Evolutionary conservation across 2,888 invertebrate species (phyloP).

Genomic region (Lithophane leautieri): DNA sequence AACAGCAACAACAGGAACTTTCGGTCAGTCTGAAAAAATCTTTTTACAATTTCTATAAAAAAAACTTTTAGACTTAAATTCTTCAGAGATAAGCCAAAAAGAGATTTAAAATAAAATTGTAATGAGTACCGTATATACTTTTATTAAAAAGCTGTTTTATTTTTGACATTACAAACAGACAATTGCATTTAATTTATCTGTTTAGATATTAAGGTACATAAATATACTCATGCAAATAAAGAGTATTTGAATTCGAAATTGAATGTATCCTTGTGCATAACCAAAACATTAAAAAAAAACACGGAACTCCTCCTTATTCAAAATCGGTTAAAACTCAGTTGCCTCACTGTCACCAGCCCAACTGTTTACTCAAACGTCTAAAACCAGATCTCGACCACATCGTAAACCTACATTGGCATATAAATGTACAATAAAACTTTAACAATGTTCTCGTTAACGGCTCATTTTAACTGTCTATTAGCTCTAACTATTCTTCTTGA

Average conservation of each 20-base stretch:
- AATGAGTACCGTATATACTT: too few relatives aligned
- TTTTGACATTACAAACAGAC: too few relatives aligned
- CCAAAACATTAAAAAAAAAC: background rate
- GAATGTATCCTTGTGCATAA: too few relatives aligned
- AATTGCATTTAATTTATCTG: too few relatives aligned
- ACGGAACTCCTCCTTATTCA: background rate
- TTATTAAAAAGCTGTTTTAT: too few relatives aligned
- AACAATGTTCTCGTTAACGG: constrained; percentile 68
- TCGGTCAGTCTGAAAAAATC: background rate
- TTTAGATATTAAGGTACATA: too few relatives aligned
- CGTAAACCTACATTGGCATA: constrained; percentile 68
- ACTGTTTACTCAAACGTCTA: constrained; percentile 32
- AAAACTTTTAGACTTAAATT: too few relatives aligned
- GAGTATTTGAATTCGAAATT: background rate
- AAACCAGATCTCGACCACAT: constrained; percentile 52
- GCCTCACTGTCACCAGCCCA: background rate
- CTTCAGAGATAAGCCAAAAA: too few relatives aligned
- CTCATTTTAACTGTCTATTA: constrained; percentile 68
- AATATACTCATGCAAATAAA: background rate
- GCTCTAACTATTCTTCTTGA: constrained; percentile 67
- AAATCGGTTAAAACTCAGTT: constrained; percentile 20
- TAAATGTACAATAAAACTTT: constrained; percentile 70
- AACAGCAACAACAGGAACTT: background rate
- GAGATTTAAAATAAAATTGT: too few relatives aligned
- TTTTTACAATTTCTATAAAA: too few relatives aligned